Base-by-base conservation (phyloP, 2,797 vertebrate genomes). In the Coreius guichenoti region DNA sequence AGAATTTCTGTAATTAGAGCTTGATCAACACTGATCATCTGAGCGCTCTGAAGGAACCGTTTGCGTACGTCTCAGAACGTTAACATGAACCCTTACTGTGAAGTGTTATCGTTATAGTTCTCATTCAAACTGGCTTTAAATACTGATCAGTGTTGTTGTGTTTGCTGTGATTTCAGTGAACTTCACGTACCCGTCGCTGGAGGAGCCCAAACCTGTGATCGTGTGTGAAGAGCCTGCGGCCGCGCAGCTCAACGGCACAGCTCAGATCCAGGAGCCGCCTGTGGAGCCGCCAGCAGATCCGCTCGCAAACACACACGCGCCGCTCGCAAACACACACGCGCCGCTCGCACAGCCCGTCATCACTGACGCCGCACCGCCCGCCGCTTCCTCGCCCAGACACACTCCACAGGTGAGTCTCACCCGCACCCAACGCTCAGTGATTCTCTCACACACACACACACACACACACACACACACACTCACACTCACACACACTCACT, bases 111-210 rank as follows among this genome's bases (percentile, higher is more conserved):
- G n/a, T n/a, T n/a, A n/a, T n/a, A n/a, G n/a, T n/a, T n/a, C n/a
- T n/a, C n/a, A n/a, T n/a, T n/a, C n/a, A n/a, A n/a, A n/a, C n/a
- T n/a, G n/a, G n/a, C n/a, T n/a, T n/a, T n/a, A n/a, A n/a, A n/a
- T n/a, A n/a, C n/a, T n/a, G n/a, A n/a, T n/a, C n/a, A n/a, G 31
- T 39, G 39, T 9, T 11, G 39, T 43, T 56, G 36, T 43, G 58
- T 63, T 14, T 58, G 23, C 33, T 83, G 23, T 79, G 73, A 26
- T 2, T 87, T 76, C 90, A 99, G 98, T 99, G 94, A 96, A 99
- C 92, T 99, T 99, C 90, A 98, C 96, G 69, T 99, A 99, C 82
- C 98, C 98, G 0, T 96, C 97, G 49, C 92, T 99, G 75, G 97
- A 99, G 91, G 98, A 99, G 83, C 94, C 96, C 86, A 96, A 97